Conservation (phyloP, 2,113 vertebrate species). For the Ailuropoda melanoleuca region DNA sequence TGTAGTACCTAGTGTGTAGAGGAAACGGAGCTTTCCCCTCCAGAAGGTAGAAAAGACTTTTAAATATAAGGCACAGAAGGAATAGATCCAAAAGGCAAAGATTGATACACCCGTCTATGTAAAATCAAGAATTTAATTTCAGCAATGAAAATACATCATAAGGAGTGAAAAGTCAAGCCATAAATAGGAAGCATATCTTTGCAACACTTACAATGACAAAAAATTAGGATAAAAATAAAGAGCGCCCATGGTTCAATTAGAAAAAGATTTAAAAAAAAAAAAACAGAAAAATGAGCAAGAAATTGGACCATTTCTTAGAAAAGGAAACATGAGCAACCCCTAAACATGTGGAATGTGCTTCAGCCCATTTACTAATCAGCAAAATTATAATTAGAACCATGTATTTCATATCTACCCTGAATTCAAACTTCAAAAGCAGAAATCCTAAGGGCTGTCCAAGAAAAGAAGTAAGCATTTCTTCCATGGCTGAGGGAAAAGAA, state of each 20-base stretch:
- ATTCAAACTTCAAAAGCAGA: background rate
- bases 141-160: background rate
- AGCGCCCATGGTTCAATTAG: background rate
- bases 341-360: background rate
- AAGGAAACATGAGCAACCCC: background rate
- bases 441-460: background rate
- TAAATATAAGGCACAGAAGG: background rate
- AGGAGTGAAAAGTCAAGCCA: background rate
- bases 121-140: background rate
- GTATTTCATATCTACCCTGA: background rate
- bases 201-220: background rate
- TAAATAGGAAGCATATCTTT: background rate
- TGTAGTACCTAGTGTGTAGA: background rate
- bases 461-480: background rate
- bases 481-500: background rate
- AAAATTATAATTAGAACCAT: background rate
- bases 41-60: background rate
- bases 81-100: background rate
- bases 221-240: background rate
- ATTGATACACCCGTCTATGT: background rate
- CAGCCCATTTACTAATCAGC: background rate
- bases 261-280: background rate
- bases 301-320: background rate
- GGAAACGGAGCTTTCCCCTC: background rate
- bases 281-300: background rate